Evolutionary conservation across 1,140 invertebrate species (phyloP), one percentile per base, ranked within the genome.

Genomic region (Charaxes varanes): DNA sequence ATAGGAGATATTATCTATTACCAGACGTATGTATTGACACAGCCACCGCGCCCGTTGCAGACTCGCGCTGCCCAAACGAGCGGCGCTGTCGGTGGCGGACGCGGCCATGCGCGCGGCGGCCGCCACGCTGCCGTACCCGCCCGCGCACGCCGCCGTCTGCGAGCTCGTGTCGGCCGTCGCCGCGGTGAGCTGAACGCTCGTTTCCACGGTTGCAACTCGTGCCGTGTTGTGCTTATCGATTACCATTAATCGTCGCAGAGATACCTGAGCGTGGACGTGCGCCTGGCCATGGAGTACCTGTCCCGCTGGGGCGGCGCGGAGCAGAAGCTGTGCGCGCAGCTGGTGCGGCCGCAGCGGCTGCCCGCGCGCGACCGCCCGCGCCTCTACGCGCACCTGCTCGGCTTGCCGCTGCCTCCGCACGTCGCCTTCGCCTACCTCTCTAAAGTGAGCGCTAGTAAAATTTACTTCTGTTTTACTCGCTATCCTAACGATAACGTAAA

Each of bases 401-500:
- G n/a, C n/a, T n/a, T n/a, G n/a, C n/a, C n/a, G n/a, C n/a, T n/a
- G n/a, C n/a, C n/a, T n/a, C n/a, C n/a, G n/a, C n/a, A n/a, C n/a
- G n/a, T n/a, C 4, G 18, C 49, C 14, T 74, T 76, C 35, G 76
- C 69, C 41, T 64, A 60, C 33, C 26, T 79, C 12, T 69, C 69
- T 8, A 67, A 58, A 61, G 73, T 77, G 24, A 21, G 24, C 2
- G n/a, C n/a, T n/a, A n/a, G n/a, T n/a, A n/a, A n/a, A n/a, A n/a
- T n/a, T n/a, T n/a, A n/a, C n/a, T n/a, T n/a, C n/a, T n/a, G n/a
- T n/a, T n/a, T n/a, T n/a, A n/a, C n/a, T n/a, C n/a, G n/a, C n/a
- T n/a, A n/a, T n/a, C n/a, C n/a, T n/a, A n/a, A n/a, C n/a, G n/a
- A n/a, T n/a, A n/a, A n/a, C n/a, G n/a, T n/a, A n/a, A n/a, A n/a